Conservation (phyloP, 2,888 invertebrate genomes). For the Oxystoma pomonae region DNA sequence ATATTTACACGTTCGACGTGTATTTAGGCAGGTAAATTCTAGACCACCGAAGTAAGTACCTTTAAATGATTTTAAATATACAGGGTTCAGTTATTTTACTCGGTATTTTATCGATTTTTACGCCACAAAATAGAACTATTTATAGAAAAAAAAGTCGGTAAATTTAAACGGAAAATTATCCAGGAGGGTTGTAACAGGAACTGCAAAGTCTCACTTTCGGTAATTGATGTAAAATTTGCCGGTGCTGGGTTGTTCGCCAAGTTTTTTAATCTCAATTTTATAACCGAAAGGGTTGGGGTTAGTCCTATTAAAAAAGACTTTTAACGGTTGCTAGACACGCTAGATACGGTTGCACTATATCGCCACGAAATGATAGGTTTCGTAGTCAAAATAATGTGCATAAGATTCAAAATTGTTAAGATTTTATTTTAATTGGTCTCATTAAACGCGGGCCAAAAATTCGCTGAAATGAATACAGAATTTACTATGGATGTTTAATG, state of each 20-base stretch:
- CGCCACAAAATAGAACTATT: too few relatives aligned
- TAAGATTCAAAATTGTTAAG: background rate
- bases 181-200: background rate
- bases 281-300: slow-evolving; percentile 18
- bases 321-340: slow-evolving; percentile 22
- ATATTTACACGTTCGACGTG: too few relatives aligned
- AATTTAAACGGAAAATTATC: background rate
- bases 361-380: background rate
- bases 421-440: background rate
- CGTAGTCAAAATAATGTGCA: background rate
- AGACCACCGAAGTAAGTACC: too few relatives aligned
- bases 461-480: too few relatives aligned
- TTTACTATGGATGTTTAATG: too few relatives aligned
- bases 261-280: slow-evolving; percentile 23
- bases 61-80: too few relatives aligned
- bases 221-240: background rate
- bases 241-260: slow-evolving; percentile 4
- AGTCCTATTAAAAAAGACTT: slow-evolving; percentile 18
- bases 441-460: too few relatives aligned
- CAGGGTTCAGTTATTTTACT: too few relatives aligned
- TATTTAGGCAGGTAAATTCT: too few relatives aligned
- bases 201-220: background rate
- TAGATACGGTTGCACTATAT: background rate
- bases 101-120: too few relatives aligned
- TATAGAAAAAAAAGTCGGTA: too few relatives aligned